phyloP scores from a whole-genome alignment of 2,113 vertebrate genomes.

The Onychostruthus taczanowskii region DNA sequence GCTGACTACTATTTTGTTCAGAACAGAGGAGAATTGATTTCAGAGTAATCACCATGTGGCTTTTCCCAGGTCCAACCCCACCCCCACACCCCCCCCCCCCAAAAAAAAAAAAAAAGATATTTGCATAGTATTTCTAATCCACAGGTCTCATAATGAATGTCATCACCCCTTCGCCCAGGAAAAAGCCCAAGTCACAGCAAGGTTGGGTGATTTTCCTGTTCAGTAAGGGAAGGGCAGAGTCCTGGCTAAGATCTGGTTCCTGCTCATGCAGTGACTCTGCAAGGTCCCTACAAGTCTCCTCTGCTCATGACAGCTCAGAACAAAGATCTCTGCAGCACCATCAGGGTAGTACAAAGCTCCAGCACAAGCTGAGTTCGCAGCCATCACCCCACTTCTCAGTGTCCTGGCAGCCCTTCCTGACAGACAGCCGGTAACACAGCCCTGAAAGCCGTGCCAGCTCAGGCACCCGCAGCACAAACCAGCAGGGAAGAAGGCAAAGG shows the following conservation, averaged over 20 bases:
- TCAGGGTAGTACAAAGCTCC: not conserved
- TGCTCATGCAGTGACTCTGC: not conserved
- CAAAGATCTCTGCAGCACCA: not conserved
- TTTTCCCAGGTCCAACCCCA: not conserved
- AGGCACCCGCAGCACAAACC: rapidly evolving
- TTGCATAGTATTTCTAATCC: not conserved
- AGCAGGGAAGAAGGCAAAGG: not conserved
- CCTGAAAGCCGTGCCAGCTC: rapidly evolving
- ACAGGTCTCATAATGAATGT: not conserved
- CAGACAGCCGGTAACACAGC: not conserved
- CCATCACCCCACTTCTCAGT: not conserved
- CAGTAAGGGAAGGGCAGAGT: not conserved
- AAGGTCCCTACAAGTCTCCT: not conserved
- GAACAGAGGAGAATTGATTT: constrained; percentile 15
- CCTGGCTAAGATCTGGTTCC: not conserved
- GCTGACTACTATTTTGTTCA: constrained; percentile 14
- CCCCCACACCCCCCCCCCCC: not conserved
- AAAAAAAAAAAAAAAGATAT: not conserved
- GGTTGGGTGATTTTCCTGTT: not conserved
- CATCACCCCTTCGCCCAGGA: not conserved
- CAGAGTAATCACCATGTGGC: not conserved
- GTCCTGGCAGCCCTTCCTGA: not conserved
- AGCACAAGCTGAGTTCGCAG: not conserved
- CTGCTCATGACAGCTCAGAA: not conserved
- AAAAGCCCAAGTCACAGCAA: not conserved